phyloP scores from a whole-genome alignment of 2,113 vertebrate species.

The Pelecanoides urinatrix region DNA sequence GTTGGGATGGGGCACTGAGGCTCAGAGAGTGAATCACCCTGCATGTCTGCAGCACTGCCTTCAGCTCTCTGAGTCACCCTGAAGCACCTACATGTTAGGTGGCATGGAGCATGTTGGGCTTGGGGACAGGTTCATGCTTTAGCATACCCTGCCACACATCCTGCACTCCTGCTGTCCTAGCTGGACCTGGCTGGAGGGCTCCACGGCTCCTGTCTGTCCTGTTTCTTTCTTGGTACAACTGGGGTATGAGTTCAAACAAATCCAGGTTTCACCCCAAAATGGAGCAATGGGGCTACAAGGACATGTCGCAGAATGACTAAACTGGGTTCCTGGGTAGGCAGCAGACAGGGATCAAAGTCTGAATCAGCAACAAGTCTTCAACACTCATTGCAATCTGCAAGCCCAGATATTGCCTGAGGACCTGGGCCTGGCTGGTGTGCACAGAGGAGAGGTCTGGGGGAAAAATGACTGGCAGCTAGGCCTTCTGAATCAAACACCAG shows the following conservation, averaged over 20 bases:
- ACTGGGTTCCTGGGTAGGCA: not conserved
- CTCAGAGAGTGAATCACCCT: not conserved
- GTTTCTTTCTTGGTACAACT: not conserved
- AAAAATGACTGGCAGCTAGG: not conserved
- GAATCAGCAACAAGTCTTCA: not conserved
- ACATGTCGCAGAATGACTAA: not conserved
- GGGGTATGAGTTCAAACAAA: not conserved
- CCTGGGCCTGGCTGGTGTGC: not conserved
- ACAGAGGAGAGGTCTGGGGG: not conserved
- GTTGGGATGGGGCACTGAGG: not conserved
- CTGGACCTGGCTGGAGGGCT: not conserved
- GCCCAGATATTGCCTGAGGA: not conserved
- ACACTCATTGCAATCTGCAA: not conserved
- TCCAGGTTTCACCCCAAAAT: not conserved
- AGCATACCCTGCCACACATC: rapidly evolving
- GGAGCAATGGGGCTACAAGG: not conserved
- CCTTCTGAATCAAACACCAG: not conserved
- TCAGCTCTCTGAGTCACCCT: not conserved
- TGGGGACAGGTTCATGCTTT: not conserved
- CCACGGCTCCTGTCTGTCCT: not conserved
- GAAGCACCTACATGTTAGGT: rapidly evolving
- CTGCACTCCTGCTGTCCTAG: not conserved
- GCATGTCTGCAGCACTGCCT: not conserved
- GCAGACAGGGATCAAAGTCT: not conserved
- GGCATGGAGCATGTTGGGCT: rapidly evolving